Base-by-base conservation (phyloP, 2,888 invertebrate species). In the Platynereis dumerilii region DNA sequence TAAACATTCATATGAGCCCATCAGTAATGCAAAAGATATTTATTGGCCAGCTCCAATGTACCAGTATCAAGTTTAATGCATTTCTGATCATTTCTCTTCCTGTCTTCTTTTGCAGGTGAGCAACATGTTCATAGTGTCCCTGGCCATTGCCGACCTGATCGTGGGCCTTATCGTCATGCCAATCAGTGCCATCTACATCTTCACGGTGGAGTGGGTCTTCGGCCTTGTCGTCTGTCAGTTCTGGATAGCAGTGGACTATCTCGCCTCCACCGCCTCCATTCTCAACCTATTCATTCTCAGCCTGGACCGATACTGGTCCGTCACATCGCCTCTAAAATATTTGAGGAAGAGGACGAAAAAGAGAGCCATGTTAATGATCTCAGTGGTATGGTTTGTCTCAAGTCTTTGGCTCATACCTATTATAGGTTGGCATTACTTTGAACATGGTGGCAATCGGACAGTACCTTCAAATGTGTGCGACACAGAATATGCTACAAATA, bases 211-310 rank as follows among this genome's bases (percentile, higher is more conserved):
- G 55, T 83, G 83, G 82, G 74, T 82, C n/a, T 86, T 87, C 69
- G 87, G 88, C 0, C 77, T 86, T 17, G 81, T 83, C 29, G 80
- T 88, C 42, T 88, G 88, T 72, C 86, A 87, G 73, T 80, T 87
- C 66, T 88, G 88, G 88, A 84, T 88, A 44, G 86, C 85, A 2
- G 85, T 86, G 20, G 88, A 88, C 77, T 88, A 88, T 77, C 87
- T 86, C 1, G 88, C 88, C 63, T 86, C 86, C 74, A 88, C 88
- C 0, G 87, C 88, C 10, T 87, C 87, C 60, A 88, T 88, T 65
- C 84, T 88, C 56, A 88, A 88, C 74, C 83, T 88, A 42, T 87
- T 87, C 73, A 83, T 83, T 53, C 76, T 83, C 45, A 81, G 81
- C 68, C 74, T 83, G 1, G 83, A 83, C 67, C 80, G 86, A 22